Conservation (phyloP, 2,797 vertebrate species). For the Scolopax bukidnonensis region DNA sequence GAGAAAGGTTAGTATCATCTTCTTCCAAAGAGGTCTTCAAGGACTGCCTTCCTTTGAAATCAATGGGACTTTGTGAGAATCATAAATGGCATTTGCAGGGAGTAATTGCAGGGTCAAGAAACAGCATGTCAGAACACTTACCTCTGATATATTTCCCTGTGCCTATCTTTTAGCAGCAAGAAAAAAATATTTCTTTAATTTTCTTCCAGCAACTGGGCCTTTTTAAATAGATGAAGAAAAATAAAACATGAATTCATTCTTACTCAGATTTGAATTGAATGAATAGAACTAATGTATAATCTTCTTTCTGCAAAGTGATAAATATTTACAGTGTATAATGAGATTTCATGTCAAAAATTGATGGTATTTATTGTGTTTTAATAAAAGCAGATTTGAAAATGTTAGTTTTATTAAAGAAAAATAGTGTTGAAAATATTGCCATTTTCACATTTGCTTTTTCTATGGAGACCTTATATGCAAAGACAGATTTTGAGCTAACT, state of each 20-base stretch:
- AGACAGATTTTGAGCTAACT: constrained; percentile 82
- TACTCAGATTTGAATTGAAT: constrained; percentile 75
- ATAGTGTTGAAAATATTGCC: constrained; percentile 79
- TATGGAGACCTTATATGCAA: constrained; percentile 80
- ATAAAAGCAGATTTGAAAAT: constrained; percentile 80
- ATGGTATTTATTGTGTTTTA: constrained; percentile 84
- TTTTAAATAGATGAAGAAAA: constrained; percentile 74
- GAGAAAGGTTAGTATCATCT: not conserved
- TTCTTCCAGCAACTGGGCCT: constrained; percentile 19
- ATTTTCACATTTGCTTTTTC: constrained; percentile 81
- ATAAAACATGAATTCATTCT: constrained; percentile 78
- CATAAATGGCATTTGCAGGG: not conserved
- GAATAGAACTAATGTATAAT: constrained; percentile 77
- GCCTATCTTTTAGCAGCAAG: constrained; percentile 10
- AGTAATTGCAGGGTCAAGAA: constrained; percentile 47
- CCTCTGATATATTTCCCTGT: constrained; percentile 26
- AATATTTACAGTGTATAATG: constrained; percentile 84
- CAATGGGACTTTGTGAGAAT: not conserved
- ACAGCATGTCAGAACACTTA: not conserved
- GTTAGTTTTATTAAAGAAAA: constrained; percentile 82
- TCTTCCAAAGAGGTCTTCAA: not conserved
- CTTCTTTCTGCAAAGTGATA: constrained; percentile 79
- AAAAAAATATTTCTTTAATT: constrained; percentile 44
- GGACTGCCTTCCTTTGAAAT: constrained; percentile 15
- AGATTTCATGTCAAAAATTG: constrained; percentile 83